phyloP scores from a whole-genome alignment of 2,113 vertebrate genomes.

The Melanotaenia duboulayi region DNA sequence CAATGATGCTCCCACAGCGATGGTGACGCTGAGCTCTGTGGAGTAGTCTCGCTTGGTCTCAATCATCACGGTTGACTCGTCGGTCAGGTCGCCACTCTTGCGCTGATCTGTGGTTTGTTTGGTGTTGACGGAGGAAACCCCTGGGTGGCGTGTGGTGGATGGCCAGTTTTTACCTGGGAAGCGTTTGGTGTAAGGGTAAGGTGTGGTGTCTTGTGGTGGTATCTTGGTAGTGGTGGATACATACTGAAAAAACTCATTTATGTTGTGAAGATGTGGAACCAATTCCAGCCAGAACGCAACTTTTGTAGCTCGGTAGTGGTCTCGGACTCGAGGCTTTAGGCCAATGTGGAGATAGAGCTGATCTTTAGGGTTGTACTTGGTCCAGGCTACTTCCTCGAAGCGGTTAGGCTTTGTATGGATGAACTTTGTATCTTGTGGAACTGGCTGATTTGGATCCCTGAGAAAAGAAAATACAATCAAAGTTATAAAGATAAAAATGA shows the following conservation, averaged over 20 bases:
- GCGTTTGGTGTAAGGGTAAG: slow-evolving; percentile 91
- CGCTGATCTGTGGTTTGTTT: slow-evolving; percentile 90
- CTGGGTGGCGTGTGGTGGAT: slow-evolving; percentile 93
- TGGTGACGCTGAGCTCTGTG: slow-evolving; percentile 95
- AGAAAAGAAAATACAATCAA: background rate
- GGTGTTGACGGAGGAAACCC: slow-evolving; percentile 88
- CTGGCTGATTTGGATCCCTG: slow-evolving; percentile 96
- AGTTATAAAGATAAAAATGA: too few relatives aligned
- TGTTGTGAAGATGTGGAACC: slow-evolving; percentile 93
- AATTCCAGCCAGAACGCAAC: slow-evolving; percentile 98
- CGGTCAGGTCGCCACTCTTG: slow-evolving; percentile 80
- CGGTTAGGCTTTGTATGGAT: slow-evolving; percentile 97
- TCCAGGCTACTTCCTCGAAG: slow-evolving; percentile 98
- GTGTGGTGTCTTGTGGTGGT: slow-evolving; percentile 93
- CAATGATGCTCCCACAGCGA: slow-evolving; percentile 93
- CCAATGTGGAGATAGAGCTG: slow-evolving; percentile 97
- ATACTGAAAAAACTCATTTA: slow-evolving; percentile 95
- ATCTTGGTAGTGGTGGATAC: slow-evolving; percentile 96
- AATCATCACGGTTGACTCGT: slow-evolving; percentile 90
- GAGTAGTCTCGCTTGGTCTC: slow-evolving; percentile 95
- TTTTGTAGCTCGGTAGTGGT: slow-evolving; percentile 96
- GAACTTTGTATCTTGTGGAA: slow-evolving; percentile 98
- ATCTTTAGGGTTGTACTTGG: slow-evolving; percentile 96
- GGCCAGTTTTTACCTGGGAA: slow-evolving; percentile 92
- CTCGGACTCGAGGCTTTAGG: slow-evolving; percentile 91